phyloP scores from a whole-genome alignment of 2,888 invertebrate species.

The Drosophila putrida region DNA sequence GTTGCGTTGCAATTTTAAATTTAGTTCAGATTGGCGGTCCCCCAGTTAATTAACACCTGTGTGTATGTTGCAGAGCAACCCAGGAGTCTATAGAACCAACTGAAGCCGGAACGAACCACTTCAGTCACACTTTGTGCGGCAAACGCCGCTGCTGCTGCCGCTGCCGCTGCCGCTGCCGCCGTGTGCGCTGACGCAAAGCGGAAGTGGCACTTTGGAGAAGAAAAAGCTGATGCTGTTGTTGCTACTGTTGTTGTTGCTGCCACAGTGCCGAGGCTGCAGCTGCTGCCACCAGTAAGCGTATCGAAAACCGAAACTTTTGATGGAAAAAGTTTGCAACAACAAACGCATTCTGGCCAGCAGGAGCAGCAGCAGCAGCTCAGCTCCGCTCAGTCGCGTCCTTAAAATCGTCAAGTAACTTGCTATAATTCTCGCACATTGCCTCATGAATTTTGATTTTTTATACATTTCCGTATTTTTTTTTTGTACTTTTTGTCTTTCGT shows the following conservation, averaged over 20 bases:
- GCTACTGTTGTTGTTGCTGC: neutral
- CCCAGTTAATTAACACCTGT: slow-evolving; percentile 76
- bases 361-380: neutral
- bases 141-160: slow-evolving; percentile 40
- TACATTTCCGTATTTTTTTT: slow-evolving; percentile 21
- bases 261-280: slow-evolving; percentile 5
- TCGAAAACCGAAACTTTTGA: slow-evolving; percentile 82
- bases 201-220: slow-evolving; percentile 72
- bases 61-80: slow-evolving; percentile 1
- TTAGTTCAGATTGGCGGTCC: slow-evolving; percentile 49
- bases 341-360: slow-evolving; percentile 70
- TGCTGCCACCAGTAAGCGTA: slow-evolving; percentile 60
- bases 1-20: slow-evolving; percentile 73
- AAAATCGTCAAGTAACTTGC: slow-evolving; percentile 66
- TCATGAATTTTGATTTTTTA: slow-evolving; percentile 75
- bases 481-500: slow-evolving; percentile 2
- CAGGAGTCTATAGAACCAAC: neutral
- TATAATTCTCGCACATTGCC: slow-evolving; percentile 70
- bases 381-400: slow-evolving; percentile 26
- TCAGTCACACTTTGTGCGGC: slow-evolving; percentile 75
- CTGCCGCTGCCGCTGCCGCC: slow-evolving; percentile 40
- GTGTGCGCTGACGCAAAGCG: slow-evolving; percentile 78
- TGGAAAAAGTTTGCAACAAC: slow-evolving; percentile 82
- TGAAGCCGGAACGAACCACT: slow-evolving; percentile 39
- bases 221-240: slow-evolving; percentile 16